These are phyloP conservation scores for Drosophila lacicola DNA, from an alignment of 2,888 invertebrate species.

Conservation along the genomic window DNA sequence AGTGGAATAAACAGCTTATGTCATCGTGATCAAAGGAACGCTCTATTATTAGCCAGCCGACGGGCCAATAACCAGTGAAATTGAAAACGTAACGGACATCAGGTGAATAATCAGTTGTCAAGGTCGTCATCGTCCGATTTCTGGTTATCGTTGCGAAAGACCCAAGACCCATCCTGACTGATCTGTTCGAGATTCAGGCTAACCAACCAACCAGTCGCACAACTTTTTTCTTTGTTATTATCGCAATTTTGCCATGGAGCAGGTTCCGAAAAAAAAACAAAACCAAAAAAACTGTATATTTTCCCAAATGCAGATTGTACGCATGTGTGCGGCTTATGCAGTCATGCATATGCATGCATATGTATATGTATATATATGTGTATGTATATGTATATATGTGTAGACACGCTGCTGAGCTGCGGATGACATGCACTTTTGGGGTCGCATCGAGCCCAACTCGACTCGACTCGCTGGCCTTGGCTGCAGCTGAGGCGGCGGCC, in stretches of 20 bases:
- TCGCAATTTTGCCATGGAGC: conserved; percentile 45
- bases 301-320: conserved; percentile 42
- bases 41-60: conserved; percentile 1
- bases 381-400: conserved; percentile 15
- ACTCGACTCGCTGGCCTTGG: conserved; percentile 72
- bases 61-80: conserved; percentile 47
- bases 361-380: conserved; percentile 19
- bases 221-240: conserved; percentile 55
- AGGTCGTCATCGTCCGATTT: conserved; percentile 52
- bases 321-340: conserved; percentile 2
- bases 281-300: conserved; percentile 8
- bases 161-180: conserved; percentile 40
- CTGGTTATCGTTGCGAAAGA: conserved; percentile 60
- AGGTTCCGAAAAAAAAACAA: conserved; percentile 59
- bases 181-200: conserved; percentile 8
- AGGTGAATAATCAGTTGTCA: conserved; percentile 41
- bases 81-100: conserved; percentile 52
- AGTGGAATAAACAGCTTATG: conserved; percentile 40
- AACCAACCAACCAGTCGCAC: conserved; percentile 42
- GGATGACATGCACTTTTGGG: conserved; percentile 72
- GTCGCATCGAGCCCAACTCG: conserved; percentile 45
- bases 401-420: not conserved
- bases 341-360: not conserved
- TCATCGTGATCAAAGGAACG: conserved; percentile 48
- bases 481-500: conserved; percentile 33